Base-by-base conservation (phyloP, 2,797 vertebrate genomes). In the Parauchenoglanis ngamensis region DNA sequence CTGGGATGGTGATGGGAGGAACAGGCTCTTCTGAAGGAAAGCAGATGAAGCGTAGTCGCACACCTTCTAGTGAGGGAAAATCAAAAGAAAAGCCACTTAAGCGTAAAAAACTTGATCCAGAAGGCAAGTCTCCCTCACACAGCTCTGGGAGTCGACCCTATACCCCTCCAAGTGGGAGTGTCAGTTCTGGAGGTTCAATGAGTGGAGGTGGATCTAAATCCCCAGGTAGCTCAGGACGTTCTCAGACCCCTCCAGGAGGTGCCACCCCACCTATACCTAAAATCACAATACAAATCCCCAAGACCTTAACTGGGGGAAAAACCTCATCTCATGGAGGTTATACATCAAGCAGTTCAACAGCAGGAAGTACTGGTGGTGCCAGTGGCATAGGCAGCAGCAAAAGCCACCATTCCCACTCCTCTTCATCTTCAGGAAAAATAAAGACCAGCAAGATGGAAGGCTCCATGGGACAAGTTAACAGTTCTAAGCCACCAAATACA, bases 221-320 rank as follows among this genome's bases (percentile, higher is more conserved):
- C 90, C 98, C 98, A 0, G 98, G 97, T 89, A 99, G 97, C 90
- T 98, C 97, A 17, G 98, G 96, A 85, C 95, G 97, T 87, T 99
- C 98, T 4, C 98, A 99, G 93, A 99, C 98, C 49, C 98, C 98
- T 75, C 98, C 98, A 0, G 98, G 98, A 81, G 97, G 98, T 56
- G 97, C 98, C 68, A 99, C 98, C 57, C 98, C 98, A 86, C 98
- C 98, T 77, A 99, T 99, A 89, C 98, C 97, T 86, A 99, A 99
- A 96, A 99, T 99, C 86, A 99, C 98, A 31, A 99, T 99, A 93
- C 98, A 99, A 93, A 98, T 99, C 85, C 97, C 96, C 25, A 99
- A 98, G 81, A 98, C 97, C 0, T 96, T 99, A 93, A 97, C 97
- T 89, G 97, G 97, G 31, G 98, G 98, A 25, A 99, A 99, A 92